Evolutionary conservation across 1,140 invertebrate species (phyloP), one percentile per base, ranked within the genome.

Genomic region (Tetragonula clypearis): DNA sequence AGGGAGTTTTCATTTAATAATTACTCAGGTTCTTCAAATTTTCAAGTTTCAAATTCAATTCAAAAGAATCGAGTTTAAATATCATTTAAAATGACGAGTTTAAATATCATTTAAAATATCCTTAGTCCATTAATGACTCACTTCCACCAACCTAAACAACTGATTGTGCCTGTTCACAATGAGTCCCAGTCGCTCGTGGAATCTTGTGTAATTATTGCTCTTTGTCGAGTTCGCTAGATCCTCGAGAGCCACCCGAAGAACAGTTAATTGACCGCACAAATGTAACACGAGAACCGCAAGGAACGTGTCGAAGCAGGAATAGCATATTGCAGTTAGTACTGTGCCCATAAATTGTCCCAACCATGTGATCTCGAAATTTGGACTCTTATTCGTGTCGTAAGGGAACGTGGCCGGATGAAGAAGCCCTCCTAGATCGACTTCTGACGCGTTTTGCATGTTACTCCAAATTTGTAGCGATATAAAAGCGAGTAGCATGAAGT

Each of bases 311-410:
- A 94, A 91, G 66, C 91, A 92, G 1, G 94, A 90, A 84, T 95
- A 95, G 9, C 95, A 91, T n/a, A 87, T 91, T 0, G 94, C 95
- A 0, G 92, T 90, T 2, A 94, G 35, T 6, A 91, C 84, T 11
- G 95, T 88, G 0, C 94, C 93, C 0, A 92, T 75, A 2, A 94
- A 86, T 89, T 96, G 95, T 56, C 95, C 93, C 0, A 88, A 5
- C 74, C 94, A 95, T 0, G 95, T 95, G 19, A 95, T 62, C 87
- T 95, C 94, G 83, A 94, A 96, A 8, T 93, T 93, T 21, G 95
- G 95, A 9, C 93, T 94, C 58, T 90, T 91, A n/a, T 90, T 89
- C 0, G 90, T 93, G 80, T 95, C 91, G 82, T 95, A 95, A 0
- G 95, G 95, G 76, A 95, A 95, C 0, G 60, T 79, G 6, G 69